Evolutionary conservation across 2,797 vertebrate species (phyloP).

Genomic region (Pantherophis vulpinus): DNA sequence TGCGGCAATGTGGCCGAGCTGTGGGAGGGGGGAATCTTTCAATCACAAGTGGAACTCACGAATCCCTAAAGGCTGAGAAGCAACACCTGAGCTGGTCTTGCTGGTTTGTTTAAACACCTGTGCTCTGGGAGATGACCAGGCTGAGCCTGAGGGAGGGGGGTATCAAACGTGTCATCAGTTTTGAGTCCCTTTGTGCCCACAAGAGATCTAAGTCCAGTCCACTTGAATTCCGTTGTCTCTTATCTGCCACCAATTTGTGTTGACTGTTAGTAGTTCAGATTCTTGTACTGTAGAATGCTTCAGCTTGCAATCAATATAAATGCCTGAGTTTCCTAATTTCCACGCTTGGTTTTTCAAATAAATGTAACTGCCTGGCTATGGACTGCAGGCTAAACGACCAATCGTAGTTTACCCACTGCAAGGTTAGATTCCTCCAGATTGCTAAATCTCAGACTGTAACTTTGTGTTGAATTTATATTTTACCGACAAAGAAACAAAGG

Average conservation of each 20-base stretch:
- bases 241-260: neutral
- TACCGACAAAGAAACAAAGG: too few species aligned
- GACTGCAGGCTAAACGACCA: neutral
- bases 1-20: neutral
- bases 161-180: neutral
- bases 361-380: neutral
- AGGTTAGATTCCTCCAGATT: neutral
- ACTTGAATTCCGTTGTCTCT: neutral
- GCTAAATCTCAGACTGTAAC: neutral
- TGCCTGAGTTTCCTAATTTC: neutral
- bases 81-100: neutral
- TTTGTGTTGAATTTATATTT: too few species aligned
- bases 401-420: neutral
- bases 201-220: neutral
- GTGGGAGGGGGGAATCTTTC: neutral
- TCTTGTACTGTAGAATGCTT: neutral
- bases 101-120: neutral
- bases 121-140: neutral
- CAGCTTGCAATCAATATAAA: neutral
- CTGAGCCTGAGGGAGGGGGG: neutral
- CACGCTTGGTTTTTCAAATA: neutral
- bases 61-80: neutral
- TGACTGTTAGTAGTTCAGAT: neutral
- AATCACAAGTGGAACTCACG: neutral
- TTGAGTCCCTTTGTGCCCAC: neutral